Evolutionary conservation across 30 jellyfish, hydroid and myxozoan species (phyloP), one percentile per base, ranked within the genome.

Genomic region (Pseudorhiza aurosa): DNA sequence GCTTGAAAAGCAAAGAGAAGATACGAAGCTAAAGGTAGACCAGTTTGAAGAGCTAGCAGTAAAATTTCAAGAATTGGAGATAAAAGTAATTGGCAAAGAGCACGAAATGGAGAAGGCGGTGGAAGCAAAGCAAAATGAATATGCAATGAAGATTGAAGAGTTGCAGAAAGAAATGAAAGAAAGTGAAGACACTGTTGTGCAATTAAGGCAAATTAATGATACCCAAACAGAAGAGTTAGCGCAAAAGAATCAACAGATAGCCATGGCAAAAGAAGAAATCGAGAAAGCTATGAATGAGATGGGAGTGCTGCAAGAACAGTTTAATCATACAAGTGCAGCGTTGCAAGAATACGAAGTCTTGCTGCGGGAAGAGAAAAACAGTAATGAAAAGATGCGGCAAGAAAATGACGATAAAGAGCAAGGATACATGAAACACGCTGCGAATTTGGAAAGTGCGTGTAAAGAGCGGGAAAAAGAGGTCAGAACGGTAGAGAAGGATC

Each of bases 1-100:
- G 83, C 81, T 79, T 49, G 96, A 50, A 22, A 94, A 22, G 18
- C 85, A 87, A 44, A 78, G 65, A 26, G 67, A 43, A 47, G 82
- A 55, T 4, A 68, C 74, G 15, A 63, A 81, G 60, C 81, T 44
- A n/a, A 60, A 58, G 15, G 60, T 81, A 28, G 91, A 86, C 27
- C 74, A 92, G 30, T 68, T 57, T 85, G 91, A 86, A 81, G 93
- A 79, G n/a, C 93, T 92, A 24, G 90, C 89, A 1, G 70, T 81
- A 26, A 60, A 81, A 57, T 92, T 92, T 71, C 96, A 92, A 80
- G 98, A 85, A 35, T 36, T 92, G 37, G 96, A 92, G 64, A 92
- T 92, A 10, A 58, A 43, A 28, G 70, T 44, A 10, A 63, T 22
- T 15, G 25, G 79, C 56, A 85, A 65, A 58, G 78, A 75, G 24